Evolutionary conservation across 2,797 vertebrate species (phyloP).

Genomic region (Bradypodion ventrale): DNA sequence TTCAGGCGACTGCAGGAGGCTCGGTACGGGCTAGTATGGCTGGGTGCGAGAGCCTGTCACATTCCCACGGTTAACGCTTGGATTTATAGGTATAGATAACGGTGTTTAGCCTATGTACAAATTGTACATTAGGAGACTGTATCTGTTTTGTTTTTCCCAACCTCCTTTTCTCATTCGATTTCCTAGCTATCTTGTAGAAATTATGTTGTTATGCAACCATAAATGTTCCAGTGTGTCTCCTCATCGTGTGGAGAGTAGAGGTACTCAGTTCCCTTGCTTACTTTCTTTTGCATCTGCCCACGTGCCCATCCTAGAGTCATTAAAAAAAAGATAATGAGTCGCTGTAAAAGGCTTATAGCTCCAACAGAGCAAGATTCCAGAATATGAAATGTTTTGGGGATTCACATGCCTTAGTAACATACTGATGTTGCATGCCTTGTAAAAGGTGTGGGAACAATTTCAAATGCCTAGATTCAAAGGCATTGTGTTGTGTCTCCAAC

Average conservation of each 20-base stretch:
- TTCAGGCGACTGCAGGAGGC: no score
- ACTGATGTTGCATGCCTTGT: neutral
- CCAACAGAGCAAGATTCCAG: neutral
- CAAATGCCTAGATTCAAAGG: neutral
- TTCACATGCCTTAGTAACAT: no score
- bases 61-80: no score
- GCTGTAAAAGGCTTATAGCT: neutral
- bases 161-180: neutral
- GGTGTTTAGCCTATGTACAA: no score
- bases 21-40: no score
- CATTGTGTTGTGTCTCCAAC: slow-evolving; percentile 20
- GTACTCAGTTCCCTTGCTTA: neutral
- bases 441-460: neutral
- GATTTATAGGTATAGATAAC: no score
- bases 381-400: no score
- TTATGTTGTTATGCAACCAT: neutral
- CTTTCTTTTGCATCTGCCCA: neutral
- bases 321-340: neutral
- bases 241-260: no score
- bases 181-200: neutral
- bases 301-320: neutral
- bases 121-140: no score
- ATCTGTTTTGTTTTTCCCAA: neutral
- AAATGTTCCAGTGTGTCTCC: neutral
- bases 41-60: no score